A percentile compares a stretch with the other conserved stretches of the same genome.
Conservation (phyloP, 2,888 invertebrate genomes). For the Gastrophysa polygoni region DNA sequence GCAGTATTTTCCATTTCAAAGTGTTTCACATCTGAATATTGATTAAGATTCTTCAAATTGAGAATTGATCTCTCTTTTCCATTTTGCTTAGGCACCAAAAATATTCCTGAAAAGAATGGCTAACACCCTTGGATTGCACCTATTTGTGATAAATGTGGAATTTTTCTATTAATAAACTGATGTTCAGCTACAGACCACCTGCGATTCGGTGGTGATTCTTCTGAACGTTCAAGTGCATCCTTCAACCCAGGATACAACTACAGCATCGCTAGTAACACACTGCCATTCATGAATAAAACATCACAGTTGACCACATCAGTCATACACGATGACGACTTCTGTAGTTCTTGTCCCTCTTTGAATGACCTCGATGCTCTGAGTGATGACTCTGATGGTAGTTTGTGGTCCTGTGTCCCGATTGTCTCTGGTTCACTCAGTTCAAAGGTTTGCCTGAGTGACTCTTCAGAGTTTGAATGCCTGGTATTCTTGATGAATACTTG, state of each 20-base stretch:
- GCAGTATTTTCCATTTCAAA: too few species aligned
- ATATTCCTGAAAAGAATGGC: constrained; percentile 8
- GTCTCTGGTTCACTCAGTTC: neutral
- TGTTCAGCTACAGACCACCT: neutral
- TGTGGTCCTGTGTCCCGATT: neutral
- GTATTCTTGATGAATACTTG: neutral
- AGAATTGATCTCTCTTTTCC: neutral
- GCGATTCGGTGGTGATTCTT: neutral
- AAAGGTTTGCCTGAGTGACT: neutral
- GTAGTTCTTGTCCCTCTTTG: constrained; percentile 6
- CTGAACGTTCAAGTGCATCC: constrained; percentile 4
- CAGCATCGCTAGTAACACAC: neutral
- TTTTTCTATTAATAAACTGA: neutral
- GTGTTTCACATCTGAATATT: neutral
- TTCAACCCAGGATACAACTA: constrained; percentile 2
- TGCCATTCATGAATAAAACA: neutral
- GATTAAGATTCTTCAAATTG: constrained; percentile 1
- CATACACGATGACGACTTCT: neutral
- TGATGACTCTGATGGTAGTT: constrained; percentile 2
- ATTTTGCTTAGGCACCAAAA: constrained; percentile 7
- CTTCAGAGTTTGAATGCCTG: constrained; percentile 1
- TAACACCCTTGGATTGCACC: neutral
- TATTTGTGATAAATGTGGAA: constrained; percentile 2
- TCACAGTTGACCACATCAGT: neutral
- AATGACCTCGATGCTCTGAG: neutral